Evolutionary conservation across 2,113 vertebrate genomes (phyloP), one percentile per base, ranked within the genome.

Genomic region (Caranx ignobilis): DNA sequence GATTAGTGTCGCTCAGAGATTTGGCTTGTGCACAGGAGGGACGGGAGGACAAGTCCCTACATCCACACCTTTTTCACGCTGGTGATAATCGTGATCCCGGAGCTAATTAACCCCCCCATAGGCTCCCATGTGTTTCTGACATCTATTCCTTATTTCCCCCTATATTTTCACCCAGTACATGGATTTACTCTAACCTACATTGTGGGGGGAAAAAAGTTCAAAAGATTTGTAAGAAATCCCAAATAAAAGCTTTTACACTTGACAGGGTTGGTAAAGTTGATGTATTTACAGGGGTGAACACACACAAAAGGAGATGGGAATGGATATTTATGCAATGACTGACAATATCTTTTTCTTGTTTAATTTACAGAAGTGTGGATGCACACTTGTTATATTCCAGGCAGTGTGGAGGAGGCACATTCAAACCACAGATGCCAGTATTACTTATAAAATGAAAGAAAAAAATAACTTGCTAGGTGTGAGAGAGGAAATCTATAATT

Each of bases 1-100:
- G 93, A 94, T 94, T 94, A 94, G 87, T 91, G 90, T 93, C 64
- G 63, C 87, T 86, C 81, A 70, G 86, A 91, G 90, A 93, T 89
- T 91, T 88, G 81, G 89, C 90, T 84, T 43, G 80, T 75, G 72
- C 81, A 79, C 81, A 54, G 68, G 35, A 59, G 82, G 80, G 71
- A 77, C 83, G 81, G 81, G 73, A 88, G 78, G 79, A 87, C 54
- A 62, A 79, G 61, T 50, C 41, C 19, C 64, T 63, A 59, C 73
- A 83, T 77, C 72, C 37, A 41, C 63, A 83, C 74, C 75, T 75
- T 79, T 88, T 84, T 68, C 83, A 82, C 85, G 77, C 68, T 79
- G 65, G 74, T 74, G 56, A 85, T 81, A 87, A 88, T 88, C 90
- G 86, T 69, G 74, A 84, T 81, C 81, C 80, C 75, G 79, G 82